These are phyloP conservation scores for Drosophila miranda DNA, from an alignment of 1,140 invertebrate species.

Conservation along the genomic window DNA sequence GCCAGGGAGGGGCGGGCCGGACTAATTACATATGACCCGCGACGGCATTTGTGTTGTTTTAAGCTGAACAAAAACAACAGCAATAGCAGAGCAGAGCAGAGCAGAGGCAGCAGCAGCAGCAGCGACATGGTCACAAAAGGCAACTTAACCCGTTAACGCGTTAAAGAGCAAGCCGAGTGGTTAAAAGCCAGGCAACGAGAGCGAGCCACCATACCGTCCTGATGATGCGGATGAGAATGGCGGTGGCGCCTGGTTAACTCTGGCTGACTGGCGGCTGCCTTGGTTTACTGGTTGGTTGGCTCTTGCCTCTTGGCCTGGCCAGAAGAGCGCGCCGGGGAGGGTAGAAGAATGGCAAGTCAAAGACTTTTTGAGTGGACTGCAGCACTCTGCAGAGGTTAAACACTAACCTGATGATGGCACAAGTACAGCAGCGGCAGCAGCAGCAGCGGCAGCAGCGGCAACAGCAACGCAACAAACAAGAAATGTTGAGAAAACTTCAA, in stretches of 20 bases:
- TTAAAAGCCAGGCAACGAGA: conserved; percentile 59
- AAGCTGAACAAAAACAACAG: conserved; percentile 46
- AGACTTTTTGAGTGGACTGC: conserved; percentile 77
- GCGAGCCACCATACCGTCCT: background rate
- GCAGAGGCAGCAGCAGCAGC: too few species aligned
- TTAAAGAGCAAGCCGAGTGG: conserved; percentile 77
- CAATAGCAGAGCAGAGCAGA: too few species aligned
- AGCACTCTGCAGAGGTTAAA: conserved; percentile 73
- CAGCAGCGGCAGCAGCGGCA: conserved; percentile 40
- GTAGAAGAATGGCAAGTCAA: conserved; percentile 56
- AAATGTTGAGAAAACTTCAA: conserved; percentile 9
- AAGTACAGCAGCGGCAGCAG: conserved; percentile 40
- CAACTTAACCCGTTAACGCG: conserved; percentile 78
- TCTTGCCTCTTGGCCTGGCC: conserved; percentile 35
- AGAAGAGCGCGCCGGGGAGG: background rate
- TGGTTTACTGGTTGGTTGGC: conserved; percentile 57
- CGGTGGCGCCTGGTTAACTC: conserved; percentile 50
- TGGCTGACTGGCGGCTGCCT: conserved; percentile 62
- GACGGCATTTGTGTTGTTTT: conserved; percentile 40
- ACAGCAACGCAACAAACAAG: conserved; percentile 33
- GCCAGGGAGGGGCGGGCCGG: conserved; percentile 1
- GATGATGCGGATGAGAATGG: conserved; percentile 10
- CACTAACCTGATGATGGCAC: conserved; percentile 68
- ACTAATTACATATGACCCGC: conserved; percentile 65
- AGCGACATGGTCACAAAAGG: conserved; percentile 53